Evolutionary conservation across 2,797 vertebrate species (phyloP), one percentile per base, ranked within the genome.

Genomic region (Trachurus trachurus): DNA sequence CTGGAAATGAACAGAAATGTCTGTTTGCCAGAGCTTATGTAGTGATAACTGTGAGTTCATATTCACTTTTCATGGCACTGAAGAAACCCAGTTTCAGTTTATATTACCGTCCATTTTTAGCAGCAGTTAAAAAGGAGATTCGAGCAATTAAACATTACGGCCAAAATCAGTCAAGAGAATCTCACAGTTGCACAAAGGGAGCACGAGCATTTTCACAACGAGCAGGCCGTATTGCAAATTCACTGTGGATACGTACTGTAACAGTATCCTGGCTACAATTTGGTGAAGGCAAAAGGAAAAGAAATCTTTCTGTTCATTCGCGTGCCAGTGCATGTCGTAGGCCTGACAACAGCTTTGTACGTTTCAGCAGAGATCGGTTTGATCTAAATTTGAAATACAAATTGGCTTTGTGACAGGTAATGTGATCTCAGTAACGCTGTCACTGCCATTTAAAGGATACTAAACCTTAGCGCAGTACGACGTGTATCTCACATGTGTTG

Each of bases 401-500:
- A 82, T 65, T 73, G 63, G 67, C 74, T 71, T 71, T 64, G 63
- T 83, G 87, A 79, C 81, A 78, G 68, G 58, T 73, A 76, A 45
- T 22, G 45, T 74, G 67, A 76, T 82, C 72, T 64, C 37, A 44
- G 75, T 64, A 56, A 58, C 19, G 68, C 82, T 90, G 91, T 87
- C 91, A 75, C 6, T 76, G 66, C 73, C 74, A 73, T 84, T 93
- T 80, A 91, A 78, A 49, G 58, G 60, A 68, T 76, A 69, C 45
- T 64, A 47, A 87, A 66, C 66, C 76, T 74, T 58, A 76, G 34
- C n/a, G 26, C 56, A 70, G 74, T n/a, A 11, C 17, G 73, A 88
- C 75, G 50, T 74, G 80, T 58, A 80, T 89, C 84, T 87, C 78
- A 82, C 80, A 87, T 80, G 71, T 84, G 84, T 49, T n/a, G 68